phyloP scores from a whole-genome alignment of 2,888 invertebrate genomes.

The Dicranocentrus wangi region DNA sequence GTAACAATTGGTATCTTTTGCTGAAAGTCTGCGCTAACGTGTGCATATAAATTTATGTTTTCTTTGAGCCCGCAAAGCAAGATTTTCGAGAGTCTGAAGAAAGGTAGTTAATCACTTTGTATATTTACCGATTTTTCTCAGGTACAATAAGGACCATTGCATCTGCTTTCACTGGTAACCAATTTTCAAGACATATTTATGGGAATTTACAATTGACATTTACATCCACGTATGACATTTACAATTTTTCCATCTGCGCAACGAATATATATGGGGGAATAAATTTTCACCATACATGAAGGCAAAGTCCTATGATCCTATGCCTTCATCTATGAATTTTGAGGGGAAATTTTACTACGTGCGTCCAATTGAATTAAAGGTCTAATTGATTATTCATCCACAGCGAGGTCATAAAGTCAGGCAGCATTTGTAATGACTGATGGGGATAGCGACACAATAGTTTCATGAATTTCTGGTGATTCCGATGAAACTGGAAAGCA shows the following conservation, averaged over 20 bases:
- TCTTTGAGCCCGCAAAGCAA: too few relatives aligned
- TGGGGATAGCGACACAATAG: conserved; percentile 50
- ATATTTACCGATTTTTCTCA: too few relatives aligned
- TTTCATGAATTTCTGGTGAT: conserved; percentile 51
- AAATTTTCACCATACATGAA: background rate
- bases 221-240: background rate
- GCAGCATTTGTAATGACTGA: conserved; percentile 33
- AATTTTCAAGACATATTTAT: too few relatives aligned
- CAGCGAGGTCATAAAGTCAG: conserved; percentile 39
- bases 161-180: too few relatives aligned
- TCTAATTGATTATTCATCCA: conserved; percentile 49
- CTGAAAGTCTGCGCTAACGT: too few relatives aligned
- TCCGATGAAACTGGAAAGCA: conserved; percentile 53
- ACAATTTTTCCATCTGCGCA: background rate
- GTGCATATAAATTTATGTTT: too few relatives aligned
- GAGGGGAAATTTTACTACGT: too few relatives aligned
- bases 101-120: too few relatives aligned
- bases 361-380: too few relatives aligned
- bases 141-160: too few relatives aligned
- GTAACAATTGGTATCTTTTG: too few relatives aligned
- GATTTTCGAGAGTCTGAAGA: too few relatives aligned
- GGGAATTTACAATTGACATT: background rate
- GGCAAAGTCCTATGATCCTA: background rate
- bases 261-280: background rate
- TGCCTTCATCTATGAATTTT: background rate